Evolutionary conservation across 2,797 vertebrate species (phyloP).

Genomic region (Intellagama lesueurii): DNA sequence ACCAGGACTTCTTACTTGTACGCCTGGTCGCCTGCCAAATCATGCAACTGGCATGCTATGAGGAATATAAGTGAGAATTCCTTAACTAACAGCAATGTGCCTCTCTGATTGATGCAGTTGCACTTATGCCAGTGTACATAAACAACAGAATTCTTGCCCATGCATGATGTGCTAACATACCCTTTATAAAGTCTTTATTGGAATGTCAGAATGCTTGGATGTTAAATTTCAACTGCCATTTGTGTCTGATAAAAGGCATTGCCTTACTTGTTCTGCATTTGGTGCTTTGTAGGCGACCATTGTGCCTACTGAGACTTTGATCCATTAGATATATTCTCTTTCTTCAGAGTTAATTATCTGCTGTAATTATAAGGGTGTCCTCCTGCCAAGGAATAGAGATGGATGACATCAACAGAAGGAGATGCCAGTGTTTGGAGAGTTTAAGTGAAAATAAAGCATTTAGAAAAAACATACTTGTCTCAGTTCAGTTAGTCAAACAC

Average conservation of each 20-base stretch:
- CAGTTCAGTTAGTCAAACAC: slow-evolving; percentile 1
- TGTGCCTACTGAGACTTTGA: not conserved
- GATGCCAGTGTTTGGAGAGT: slow-evolving; percentile 15
- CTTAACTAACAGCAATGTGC: too few relatives aligned
- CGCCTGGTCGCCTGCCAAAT: too few relatives aligned
- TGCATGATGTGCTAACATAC: too few relatives aligned
- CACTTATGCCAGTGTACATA: too few relatives aligned
- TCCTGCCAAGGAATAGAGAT: not conserved
- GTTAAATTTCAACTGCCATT: not conserved
- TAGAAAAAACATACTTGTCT: not conserved
- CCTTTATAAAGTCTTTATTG: too few relatives aligned
- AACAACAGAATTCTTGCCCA: too few relatives aligned
- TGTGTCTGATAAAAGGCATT: not conserved
- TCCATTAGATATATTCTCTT: not conserved
- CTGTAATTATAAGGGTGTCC: not conserved
- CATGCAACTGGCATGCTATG: too few relatives aligned
- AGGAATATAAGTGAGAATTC: too few relatives aligned
- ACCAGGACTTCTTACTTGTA: too few relatives aligned
- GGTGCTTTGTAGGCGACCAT: not conserved
- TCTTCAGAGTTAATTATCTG: not conserved
- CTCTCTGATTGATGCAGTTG: too few relatives aligned
- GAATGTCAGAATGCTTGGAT: not conserved
- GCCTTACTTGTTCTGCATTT: not conserved
- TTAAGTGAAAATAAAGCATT: slow-evolving; percentile 1
- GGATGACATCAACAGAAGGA: not conserved